Evolutionary conservation across 1,140 invertebrate species (phyloP), one percentile per base, ranked within the genome.

Genomic region (Bombus difficillimus): DNA sequence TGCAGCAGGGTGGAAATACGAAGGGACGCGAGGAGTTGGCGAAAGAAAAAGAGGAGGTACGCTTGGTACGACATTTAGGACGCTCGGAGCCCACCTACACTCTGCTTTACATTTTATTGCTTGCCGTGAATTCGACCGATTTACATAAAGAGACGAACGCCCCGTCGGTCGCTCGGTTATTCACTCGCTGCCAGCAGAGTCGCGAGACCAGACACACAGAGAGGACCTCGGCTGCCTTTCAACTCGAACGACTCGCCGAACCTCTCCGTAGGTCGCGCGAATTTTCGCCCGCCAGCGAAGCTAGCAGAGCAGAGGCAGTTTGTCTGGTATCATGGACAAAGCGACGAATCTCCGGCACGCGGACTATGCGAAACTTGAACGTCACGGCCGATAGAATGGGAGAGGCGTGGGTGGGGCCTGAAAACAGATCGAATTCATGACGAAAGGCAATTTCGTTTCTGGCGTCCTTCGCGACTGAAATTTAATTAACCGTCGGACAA

Each of bases 101-200:
- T 88, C 88, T 90, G 89, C 82, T 90, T 90, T 90, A 89, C 89
- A 90, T 90, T 90, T 90, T 90, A 90, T 90, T 90, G 86, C 79
- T 69, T 74, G 86, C 80, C 86, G 88, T 85, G 86, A 76, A 90
- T 90, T 90, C 86, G 68, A 88, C 76, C 79, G 82, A 90, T 90
- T 90, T 90, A 72, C 89, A 90, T 90, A 90, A 90, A 90, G 88
- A 90, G 86, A 90, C 79, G 75, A 83, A 89, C 79, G 81, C 32
- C 32, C 34, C 64, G 59, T 34, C 32, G 15, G 74, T 62, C 57
- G 34, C 75, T 39, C 28, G 75, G 34, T 66, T 78, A 78, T 78
- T 78, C 75, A 22, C 53, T 77, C 75, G 74, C 53, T 59, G 34
- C 28, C 64, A 25, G 15, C 22, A 18, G 28, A 53, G 15, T 9